Evolutionary conservation across 2,113 vertebrate genomes (phyloP), one percentile per base, ranked within the genome.

Genomic region (Hippoglossus stenolepis): DNA sequence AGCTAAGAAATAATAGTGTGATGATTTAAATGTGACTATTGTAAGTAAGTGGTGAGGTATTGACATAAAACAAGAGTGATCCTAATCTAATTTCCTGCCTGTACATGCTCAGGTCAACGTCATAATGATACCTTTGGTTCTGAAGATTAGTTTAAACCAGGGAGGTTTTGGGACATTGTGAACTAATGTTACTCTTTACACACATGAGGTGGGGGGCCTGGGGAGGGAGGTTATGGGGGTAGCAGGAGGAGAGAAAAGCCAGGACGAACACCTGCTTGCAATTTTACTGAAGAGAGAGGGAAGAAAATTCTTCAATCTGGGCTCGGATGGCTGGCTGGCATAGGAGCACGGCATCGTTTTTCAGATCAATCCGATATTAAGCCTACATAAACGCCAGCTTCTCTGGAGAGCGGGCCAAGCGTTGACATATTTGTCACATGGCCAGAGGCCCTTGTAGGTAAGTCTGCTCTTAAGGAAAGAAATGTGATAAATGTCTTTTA

Each of bases 211-310:
- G 47, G 47, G 21, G 61, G 38, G 70, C 53, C 65, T 20, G 76
- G 49, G 40, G 62, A 23, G 78, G 70, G 75, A 54, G 51, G 80
- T 77, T 86, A 74, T 73, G 26, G 38, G 61, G 83, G 71, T 70
- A 80, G 86, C 68, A 62, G 67, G 70, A 86, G 65, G 77, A 87
- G 76, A 89, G 70, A 71, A 85, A 86, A 88, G 81, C 80, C 47
- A 64, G 80, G 82, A 80, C 24, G 59, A 94, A 94, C 94, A 94
- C 94, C 93, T 95, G 94, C 91, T 94, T 93, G 90, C 91, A 95
- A 95, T 95, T 94, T 93, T 83, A 83, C 72, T 68, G 65, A 80
- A 91, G 90, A 90, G 56, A 75, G 77, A 67, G 77, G 67, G 79
- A 78, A 76, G 65, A 74, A 80, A 85, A 77, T 47, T 65, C 89